phyloP scores from a whole-genome alignment of 2,888 invertebrate genomes.

The Athalia rosae region DNA sequence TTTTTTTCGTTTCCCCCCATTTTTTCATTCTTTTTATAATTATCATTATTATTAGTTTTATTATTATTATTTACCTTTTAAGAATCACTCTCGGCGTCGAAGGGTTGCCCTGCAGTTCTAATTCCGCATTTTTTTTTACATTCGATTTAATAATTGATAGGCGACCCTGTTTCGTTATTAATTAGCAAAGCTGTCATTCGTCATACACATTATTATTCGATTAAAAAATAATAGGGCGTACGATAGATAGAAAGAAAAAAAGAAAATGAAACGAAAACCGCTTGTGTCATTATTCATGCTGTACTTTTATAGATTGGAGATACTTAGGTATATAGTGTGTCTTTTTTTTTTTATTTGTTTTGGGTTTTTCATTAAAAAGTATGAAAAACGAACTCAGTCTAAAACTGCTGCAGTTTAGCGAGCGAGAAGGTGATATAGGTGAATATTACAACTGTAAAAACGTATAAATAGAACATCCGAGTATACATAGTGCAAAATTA shows the following conservation, averaged over 20 bases:
- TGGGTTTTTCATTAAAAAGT: conserved; percentile 19
- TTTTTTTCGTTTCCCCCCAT: conserved; percentile 36
- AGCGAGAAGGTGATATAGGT: not conserved
- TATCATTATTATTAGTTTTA: conserved; percentile 36
- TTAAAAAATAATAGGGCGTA: conserved; percentile 23
- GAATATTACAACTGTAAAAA: conserved; percentile 29
- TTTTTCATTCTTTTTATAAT: not conserved
- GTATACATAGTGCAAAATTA: conserved; percentile 7
- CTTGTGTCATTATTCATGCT: too few species aligned
- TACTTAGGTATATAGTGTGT: not conserved
- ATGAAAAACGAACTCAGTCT: conserved; percentile 29
- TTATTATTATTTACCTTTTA: conserved; percentile 40
- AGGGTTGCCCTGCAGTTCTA: conserved; percentile 41
- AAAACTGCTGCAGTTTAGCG: not conserved
- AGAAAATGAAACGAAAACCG: too few species aligned
- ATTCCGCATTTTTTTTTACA: conserved; percentile 37
- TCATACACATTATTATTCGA: not conserved
- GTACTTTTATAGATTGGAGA: not conserved
- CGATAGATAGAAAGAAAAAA: too few species aligned
- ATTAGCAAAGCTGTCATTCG: not conserved
- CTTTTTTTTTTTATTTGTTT: too few species aligned
- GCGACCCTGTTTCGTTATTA: conserved; percentile 73
- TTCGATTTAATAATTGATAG: conserved; percentile 70
- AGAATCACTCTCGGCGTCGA: conserved; percentile 32
- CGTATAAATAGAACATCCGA: conserved; percentile 31